Conservation (phyloP, 2,797 vertebrate species). For the Paratrypauchen microcephalus region DNA sequence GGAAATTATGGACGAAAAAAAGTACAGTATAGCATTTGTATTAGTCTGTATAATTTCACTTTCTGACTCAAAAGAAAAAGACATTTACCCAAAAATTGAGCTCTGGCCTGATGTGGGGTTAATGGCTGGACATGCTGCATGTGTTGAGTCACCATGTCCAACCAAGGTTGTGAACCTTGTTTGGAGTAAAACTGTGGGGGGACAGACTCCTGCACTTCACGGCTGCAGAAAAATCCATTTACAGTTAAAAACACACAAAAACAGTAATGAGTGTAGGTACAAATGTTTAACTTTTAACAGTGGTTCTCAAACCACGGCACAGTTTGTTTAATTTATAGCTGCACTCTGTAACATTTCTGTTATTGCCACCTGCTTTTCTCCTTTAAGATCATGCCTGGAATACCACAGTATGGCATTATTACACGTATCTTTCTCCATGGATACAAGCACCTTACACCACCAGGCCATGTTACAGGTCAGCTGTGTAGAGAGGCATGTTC, state of each 20-base stretch:
- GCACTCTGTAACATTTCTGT: no score
- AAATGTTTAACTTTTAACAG: not conserved
- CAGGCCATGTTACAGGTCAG: no score
- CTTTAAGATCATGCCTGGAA: no score
- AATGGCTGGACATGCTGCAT: constrained; percentile 89
- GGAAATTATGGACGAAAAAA: no score
- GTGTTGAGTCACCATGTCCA: constrained; percentile 86
- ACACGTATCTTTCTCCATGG: no score
- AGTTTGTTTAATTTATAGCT: not conserved
- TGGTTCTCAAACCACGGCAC: not conserved
- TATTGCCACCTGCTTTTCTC: no score
- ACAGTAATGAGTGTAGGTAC: not conserved
- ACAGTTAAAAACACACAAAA: constrained; percentile 1
- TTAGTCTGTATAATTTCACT: not conserved
- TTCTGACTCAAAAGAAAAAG: not conserved
- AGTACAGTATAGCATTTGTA: not conserved
- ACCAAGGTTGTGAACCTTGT: constrained; percentile 83
- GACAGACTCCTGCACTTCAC: constrained; percentile 89
- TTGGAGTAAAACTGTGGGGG: constrained; percentile 83
- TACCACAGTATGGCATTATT: no score
- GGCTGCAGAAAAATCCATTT: constrained; percentile 58
- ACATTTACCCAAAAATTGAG: constrained; percentile 91
- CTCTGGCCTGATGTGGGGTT: constrained; percentile 91
- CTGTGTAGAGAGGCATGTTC: no score
- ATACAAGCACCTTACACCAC: no score